Evolutionary conservation across 2,797 vertebrate genomes (phyloP).

Genomic region (Sarcoramphus papa): DNA sequence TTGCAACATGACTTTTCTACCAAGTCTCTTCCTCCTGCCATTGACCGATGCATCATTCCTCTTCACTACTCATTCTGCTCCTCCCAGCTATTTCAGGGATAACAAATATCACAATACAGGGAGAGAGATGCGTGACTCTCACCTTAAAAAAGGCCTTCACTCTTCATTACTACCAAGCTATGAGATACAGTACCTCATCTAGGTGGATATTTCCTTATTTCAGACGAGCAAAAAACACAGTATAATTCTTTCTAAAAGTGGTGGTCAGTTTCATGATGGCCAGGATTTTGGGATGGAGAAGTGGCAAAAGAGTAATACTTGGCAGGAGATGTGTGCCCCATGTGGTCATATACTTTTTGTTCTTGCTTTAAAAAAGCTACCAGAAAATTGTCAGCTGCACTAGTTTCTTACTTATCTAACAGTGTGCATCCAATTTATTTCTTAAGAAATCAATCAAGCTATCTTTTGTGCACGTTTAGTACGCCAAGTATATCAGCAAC

Average conservation of each 20-base stretch:
- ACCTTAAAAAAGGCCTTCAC: neutral
- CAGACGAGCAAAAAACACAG: neutral
- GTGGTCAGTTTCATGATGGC: neutral
- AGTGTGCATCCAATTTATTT: neutral
- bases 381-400: neutral
- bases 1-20: neutral
- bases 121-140: neutral
- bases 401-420: neutral
- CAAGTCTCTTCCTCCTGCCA: neutral
- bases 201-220: neutral
- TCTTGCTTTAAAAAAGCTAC: neutral
- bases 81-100: neutral
- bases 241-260: neutral
- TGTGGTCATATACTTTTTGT: neutral
- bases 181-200: neutral
- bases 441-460: neutral
- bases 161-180: neutral
- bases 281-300: neutral
- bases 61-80: neutral
- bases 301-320: neutral
- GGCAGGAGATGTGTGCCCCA: neutral
- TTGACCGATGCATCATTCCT: neutral
- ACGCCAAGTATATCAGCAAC: neutral
- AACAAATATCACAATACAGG: fast-evolving
- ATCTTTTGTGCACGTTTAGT: neutral